Percentiles rank a stretch among this genome's conserved stretches.
phyloP scores from a whole-genome alignment of 2,888 invertebrate species.

The Thecophora atra region DNA sequence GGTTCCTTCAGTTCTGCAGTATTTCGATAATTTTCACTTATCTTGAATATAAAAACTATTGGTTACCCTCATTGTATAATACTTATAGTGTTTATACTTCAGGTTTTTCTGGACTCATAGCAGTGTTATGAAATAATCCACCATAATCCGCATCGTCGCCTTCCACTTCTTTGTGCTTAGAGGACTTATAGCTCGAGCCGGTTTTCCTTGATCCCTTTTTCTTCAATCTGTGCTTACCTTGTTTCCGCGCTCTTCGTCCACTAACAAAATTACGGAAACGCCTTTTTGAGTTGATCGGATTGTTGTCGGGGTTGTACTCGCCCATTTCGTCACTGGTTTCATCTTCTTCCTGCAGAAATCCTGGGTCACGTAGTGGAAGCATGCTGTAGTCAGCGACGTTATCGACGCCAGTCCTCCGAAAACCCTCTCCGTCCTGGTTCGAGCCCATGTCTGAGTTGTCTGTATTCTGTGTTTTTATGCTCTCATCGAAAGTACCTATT shows the following conservation, averaged over 20 bases:
- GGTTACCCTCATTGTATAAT: background rate
- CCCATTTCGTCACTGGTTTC: slow-evolving; percentile 5
- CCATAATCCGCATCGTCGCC: slow-evolving; percentile 1
- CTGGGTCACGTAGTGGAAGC: background rate
- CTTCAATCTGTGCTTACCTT: background rate
- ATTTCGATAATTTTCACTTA: background rate
- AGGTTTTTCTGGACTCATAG: background rate
- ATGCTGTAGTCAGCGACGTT: background rate
- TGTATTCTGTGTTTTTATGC: background rate
- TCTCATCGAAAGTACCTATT: background rate
- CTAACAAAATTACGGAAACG: background rate
- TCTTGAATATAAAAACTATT: background rate
- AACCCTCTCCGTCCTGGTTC: no score
- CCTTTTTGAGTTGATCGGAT: background rate
- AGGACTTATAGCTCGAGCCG: no score
- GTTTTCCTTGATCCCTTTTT: slow-evolving; percentile 4
- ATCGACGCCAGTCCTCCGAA: background rate
- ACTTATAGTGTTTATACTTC: background rate
- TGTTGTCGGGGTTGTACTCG: slow-evolving; percentile 13
- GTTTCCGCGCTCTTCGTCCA: background rate
- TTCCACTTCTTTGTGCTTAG: background rate
- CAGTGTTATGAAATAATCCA: background rate
- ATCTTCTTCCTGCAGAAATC: background rate
- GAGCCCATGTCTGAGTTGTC: background rate
- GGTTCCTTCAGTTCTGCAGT: background rate